phyloP scores from a whole-genome alignment of 2,113 vertebrate genomes.

The Blennius ocellaris region DNA sequence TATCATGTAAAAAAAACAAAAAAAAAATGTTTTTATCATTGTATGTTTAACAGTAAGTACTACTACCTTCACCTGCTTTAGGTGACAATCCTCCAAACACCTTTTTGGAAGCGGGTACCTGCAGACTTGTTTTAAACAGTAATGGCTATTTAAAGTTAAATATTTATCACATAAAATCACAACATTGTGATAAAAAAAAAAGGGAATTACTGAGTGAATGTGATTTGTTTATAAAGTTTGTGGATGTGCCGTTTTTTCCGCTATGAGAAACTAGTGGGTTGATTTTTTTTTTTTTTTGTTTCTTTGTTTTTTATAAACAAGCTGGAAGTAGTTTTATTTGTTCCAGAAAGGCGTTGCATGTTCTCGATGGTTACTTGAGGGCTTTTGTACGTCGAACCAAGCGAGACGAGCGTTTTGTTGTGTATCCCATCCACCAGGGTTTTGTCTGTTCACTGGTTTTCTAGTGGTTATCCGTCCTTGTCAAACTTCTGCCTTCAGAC shows the following conservation, averaged over 20 bases:
- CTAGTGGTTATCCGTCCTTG: conserved; percentile 24
- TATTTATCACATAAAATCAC: conserved; percentile 43
- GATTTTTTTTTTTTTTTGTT: conserved; percentile 2
- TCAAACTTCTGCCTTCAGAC: conserved; percentile 18
- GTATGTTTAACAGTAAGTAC: conserved; percentile 11
- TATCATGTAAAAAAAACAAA: conserved; percentile 12
- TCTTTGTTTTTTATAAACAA: too few relatives aligned
- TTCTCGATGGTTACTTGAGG: too few relatives aligned
- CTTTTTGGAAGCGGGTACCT: conserved; percentile 18
- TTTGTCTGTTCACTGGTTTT: conserved; percentile 19
- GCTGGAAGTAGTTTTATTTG: not conserved
- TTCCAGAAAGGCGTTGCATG: too few relatives aligned
- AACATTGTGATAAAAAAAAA: too few relatives aligned
- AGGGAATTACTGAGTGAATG: conserved; percentile 54
- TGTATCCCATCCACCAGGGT: conserved; percentile 7
- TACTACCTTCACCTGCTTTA: conserved; percentile 1
- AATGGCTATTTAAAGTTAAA: conserved; percentile 41
- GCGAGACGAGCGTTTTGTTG: not conserved
- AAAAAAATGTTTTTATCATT: not conserved
- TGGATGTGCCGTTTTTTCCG: conserved; percentile 16
- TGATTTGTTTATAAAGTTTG: conserved; percentile 23
- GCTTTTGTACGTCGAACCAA: too few relatives aligned
- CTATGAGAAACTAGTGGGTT: conserved; percentile 12
- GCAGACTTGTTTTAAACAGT: conserved; percentile 31
- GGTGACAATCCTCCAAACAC: conserved; percentile 18